These are phyloP conservation scores for Daboia siamensis DNA, from an alignment of 2,113 vertebrate species.

Conservation along the genomic window DNA sequence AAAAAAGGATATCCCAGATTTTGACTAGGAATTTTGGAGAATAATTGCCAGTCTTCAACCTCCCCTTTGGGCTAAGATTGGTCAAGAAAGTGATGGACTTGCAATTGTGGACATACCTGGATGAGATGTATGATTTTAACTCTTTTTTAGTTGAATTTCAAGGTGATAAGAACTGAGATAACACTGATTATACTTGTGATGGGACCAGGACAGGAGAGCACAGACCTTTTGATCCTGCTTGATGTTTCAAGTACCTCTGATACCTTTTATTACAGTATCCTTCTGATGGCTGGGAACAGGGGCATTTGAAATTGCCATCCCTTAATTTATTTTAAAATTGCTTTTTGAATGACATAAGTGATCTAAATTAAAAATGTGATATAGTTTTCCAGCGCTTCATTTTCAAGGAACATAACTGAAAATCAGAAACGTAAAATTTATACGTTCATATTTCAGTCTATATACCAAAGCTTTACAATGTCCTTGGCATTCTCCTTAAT, in stretches of 20 bases:
- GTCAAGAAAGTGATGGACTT: background rate
- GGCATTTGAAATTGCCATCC: background rate
- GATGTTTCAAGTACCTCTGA: background rate
- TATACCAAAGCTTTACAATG: background rate
- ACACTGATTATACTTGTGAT: background rate
- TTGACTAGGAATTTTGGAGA: background rate
- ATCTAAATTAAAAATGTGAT: background rate
- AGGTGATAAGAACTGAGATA: background rate
- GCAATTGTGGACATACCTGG: background rate
- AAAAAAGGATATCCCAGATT: background rate
- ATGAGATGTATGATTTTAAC: background rate
- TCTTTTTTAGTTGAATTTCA: background rate
- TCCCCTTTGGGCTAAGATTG: background rate
- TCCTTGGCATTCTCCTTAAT: background rate
- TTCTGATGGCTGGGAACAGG: background rate
- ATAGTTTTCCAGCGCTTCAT: background rate
- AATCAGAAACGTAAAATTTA: background rate
- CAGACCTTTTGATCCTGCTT: background rate
- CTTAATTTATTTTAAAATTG: background rate
- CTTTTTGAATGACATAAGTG: background rate
- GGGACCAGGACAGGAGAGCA: background rate
- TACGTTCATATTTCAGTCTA: background rate
- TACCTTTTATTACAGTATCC: background rate
- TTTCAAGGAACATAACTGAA: background rate
- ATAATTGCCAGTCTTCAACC: background rate